Evolutionary conservation across 2,113 vertebrate species (phyloP), one percentile per base, ranked within the genome.

Genomic region (Panthera tigris): DNA sequence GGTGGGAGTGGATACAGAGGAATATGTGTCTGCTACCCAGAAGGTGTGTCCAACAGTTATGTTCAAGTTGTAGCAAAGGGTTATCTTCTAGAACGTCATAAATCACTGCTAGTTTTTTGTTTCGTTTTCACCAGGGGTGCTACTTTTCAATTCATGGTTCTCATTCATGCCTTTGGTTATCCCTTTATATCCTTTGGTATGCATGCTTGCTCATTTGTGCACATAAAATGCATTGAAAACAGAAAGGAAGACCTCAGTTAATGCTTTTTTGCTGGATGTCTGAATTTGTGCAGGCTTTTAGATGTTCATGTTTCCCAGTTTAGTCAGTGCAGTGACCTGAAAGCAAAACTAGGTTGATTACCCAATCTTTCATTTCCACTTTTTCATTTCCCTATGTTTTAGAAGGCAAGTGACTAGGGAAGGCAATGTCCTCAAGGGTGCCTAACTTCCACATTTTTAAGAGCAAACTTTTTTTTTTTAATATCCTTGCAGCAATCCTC

Each of bases 301-400:
- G 95, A 98, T 98, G 97, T 98, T 97, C 96, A 93, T 97, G 96
- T 98, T 98, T 98, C 98, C 98, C 93, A 85, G 55, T 98, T 99
- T 97, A 98, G 97, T 97, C 97, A 97, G 71, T 86, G 36, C 96
- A 98, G 78, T 97, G 97, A 98, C 98, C 96, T 97, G 97, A 99
- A 98, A 98, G 97, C 97, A 98, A 98, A 98, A 98, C 98, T 98
- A 96, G 97, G 98, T 97, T 97, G 97, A 97, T 99, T 99, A 98
- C 99, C 98, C 98, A 99, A 98, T 98, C 82, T 99, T 99, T 99
- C 99, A 0, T 98, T 99, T 99, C 99, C 98, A 98, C 97, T 98
- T 98, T 99, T 99, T 99, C 98, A 94, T 99, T 99, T 99, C 99
- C 98, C 96, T 97, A 31, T 98, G 98, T 98, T 99, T 98, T 98